Evolutionary conservation across 2,888 invertebrate species (phyloP).

Genomic region (Eristalis pertinax): DNA sequence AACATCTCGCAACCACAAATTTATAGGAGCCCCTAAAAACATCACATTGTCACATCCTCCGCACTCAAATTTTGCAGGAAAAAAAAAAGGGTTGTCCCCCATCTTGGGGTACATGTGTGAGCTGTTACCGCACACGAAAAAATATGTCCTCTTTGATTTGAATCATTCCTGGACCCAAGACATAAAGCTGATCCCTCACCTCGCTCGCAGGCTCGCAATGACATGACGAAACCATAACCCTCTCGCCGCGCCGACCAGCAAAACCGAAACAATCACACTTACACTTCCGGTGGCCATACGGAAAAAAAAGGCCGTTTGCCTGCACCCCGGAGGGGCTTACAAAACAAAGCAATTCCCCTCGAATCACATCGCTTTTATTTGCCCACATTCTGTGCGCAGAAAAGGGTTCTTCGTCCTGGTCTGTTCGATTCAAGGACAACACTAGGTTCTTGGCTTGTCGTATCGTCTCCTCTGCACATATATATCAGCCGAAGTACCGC

Average conservation of each 20-base stretch:
- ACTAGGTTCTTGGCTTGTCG: background rate
- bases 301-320: background rate
- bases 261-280: background rate
- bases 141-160: too few relatives aligned
- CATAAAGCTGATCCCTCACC: too few relatives aligned
- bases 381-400: constrained; percentile 12
- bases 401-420: constrained; percentile 8
- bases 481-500: constrained; percentile 55
- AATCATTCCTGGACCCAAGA: too few relatives aligned
- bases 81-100: too few relatives aligned
- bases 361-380: constrained; percentile 43
- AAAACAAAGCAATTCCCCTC: background rate
- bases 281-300: too few relatives aligned
- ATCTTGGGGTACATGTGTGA: too few relatives aligned
- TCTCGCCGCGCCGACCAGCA: background rate
- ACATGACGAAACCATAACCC: background rate
- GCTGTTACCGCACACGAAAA: too few relatives aligned
- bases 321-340: background rate
- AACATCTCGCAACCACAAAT: too few relatives aligned
- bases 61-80: too few relatives aligned
- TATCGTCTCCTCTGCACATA: constrained; percentile 9
- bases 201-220: background rate
- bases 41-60: too few relatives aligned
- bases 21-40: too few relatives aligned
- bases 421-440: constrained; percentile 8